These are phyloP conservation scores for Teleogryllus occipitalis DNA, from an alignment of 1,140 invertebrate species.

Conservation along the genomic window DNA sequence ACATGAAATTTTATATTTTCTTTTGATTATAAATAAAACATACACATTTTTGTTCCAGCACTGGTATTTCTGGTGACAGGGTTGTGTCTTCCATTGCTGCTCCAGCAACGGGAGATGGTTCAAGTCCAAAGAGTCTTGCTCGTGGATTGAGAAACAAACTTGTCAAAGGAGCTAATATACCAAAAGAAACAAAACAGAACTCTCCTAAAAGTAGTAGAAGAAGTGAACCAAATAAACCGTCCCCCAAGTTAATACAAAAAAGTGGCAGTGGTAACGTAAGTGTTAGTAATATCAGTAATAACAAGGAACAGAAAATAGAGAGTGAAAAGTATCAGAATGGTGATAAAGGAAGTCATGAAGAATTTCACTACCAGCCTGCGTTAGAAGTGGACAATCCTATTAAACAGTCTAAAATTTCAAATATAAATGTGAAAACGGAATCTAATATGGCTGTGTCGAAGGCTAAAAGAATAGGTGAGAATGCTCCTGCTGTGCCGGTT, in stretches of 20 bases:
- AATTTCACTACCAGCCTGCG: neutral
- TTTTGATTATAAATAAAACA: neutral
- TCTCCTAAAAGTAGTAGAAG: slow-evolving; percentile 16
- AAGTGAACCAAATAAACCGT: neutral
- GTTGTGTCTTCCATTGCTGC: neutral
- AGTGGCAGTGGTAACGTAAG: slow-evolving; percentile 10
- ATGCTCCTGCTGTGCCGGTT: slow-evolving; percentile 9
- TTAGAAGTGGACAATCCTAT: slow-evolving; percentile 9
- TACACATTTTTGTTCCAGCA: neutral
- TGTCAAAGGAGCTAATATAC: slow-evolving; percentile 12
- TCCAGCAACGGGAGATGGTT: neutral
- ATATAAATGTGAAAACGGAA: slow-evolving; percentile 11
- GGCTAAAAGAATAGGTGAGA: neutral
- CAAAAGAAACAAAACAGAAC: slow-evolving; percentile 10
- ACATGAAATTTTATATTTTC: neutral
- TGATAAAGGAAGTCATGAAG: slow-evolving; percentile 6
- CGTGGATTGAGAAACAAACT: slow-evolving; percentile 18
- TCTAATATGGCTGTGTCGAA: slow-evolving; percentile 10
- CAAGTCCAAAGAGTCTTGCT: slow-evolving; percentile 16
- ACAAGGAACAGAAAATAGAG: slow-evolving; percentile 1
- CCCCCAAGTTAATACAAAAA: slow-evolving; percentile 8
- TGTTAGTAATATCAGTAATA: neutral
- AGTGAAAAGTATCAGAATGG: neutral
- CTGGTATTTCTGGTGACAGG: neutral
- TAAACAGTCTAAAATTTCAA: slow-evolving; percentile 11